A percentile compares a stretch with the other conserved stretches of the same genome.
phyloP scores from a whole-genome alignment of 2,113 vertebrate species.

The Andinoacara biseriatus region DNA sequence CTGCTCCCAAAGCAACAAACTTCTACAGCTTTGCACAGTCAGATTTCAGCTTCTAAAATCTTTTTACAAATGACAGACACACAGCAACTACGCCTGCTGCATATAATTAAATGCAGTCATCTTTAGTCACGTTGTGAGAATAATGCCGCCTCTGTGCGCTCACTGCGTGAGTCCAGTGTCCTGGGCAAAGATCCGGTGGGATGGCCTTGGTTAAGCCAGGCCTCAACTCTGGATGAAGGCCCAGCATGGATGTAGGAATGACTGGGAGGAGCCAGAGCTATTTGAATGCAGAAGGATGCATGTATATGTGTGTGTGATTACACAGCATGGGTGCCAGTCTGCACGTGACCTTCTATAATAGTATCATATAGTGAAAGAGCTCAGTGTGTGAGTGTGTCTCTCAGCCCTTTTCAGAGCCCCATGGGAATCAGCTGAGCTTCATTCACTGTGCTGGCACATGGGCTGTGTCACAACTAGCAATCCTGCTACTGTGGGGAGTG shows the following conservation, averaged over 20 bases:
- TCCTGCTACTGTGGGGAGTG: constrained; percentile 56
- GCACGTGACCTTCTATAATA: constrained; percentile 60
- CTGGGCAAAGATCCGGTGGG: constrained; percentile 68
- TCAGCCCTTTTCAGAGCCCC: constrained; percentile 65
- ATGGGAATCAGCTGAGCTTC: constrained; percentile 77
- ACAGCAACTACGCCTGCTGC: constrained; percentile 12
- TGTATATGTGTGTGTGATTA: constrained; percentile 24
- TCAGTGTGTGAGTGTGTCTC: constrained; percentile 35
- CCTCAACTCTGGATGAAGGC: constrained; percentile 47
- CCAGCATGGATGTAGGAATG: constrained; percentile 52
- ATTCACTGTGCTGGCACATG: constrained; percentile 71
- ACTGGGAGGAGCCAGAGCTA: constrained; percentile 54
- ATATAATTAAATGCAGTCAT: constrained; percentile 47
- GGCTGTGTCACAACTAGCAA: constrained; percentile 62
- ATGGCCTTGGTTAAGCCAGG: constrained; percentile 55
- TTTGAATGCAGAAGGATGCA: constrained; percentile 53
- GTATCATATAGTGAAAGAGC: constrained; percentile 63
- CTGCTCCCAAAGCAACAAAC: neutral
- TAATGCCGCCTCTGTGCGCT: constrained; percentile 64
- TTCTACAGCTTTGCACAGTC: neutral
- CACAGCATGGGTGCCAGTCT: constrained; percentile 37
- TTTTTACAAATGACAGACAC: neutral
- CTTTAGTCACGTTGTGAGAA: constrained; percentile 66
- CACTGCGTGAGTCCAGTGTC: constrained; percentile 67
- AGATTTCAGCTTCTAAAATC: neutral